phyloP scores from a whole-genome alignment of 2,113 vertebrate genomes.

The Recurvirostra avosetta region DNA sequence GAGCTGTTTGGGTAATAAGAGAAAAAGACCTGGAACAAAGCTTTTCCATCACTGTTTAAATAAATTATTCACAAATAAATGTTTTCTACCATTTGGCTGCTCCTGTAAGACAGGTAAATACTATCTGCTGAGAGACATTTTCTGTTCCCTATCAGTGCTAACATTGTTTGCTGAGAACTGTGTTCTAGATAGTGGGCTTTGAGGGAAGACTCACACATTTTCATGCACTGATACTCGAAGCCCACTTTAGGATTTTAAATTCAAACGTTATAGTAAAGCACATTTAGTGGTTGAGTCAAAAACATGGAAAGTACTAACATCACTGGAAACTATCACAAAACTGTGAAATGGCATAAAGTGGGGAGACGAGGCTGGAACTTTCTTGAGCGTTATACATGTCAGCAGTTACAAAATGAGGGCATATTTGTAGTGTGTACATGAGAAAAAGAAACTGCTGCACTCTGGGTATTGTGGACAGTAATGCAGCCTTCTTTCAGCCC shows the following conservation, averaged over 20 bases:
- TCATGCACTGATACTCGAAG: background rate
- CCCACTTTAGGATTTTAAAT: background rate
- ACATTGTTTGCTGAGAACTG: background rate
- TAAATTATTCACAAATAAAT: background rate
- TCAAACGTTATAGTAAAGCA: background rate
- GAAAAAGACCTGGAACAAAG: background rate
- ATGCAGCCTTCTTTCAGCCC: background rate
- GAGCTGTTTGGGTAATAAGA: background rate
- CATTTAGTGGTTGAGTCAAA: background rate
- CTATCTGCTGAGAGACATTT: background rate
- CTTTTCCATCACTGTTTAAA: background rate
- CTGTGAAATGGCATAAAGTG: background rate
- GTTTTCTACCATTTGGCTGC: background rate
- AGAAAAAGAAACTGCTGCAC: background rate
- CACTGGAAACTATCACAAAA: background rate
- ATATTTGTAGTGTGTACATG: accelerated
- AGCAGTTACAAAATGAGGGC: background rate
- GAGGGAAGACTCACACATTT: too few species aligned
- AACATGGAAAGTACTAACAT: background rate
- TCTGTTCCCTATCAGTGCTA: background rate
- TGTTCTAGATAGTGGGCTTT: background rate
- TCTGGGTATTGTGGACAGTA: too few species aligned
- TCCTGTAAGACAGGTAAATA: background rate
- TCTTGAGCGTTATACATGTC: background rate
- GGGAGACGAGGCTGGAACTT: background rate